A percentile compares a stretch with the other conserved stretches of the same genome.
These are phyloP conservation scores for Coelopa pilipes DNA, from an alignment of 2,888 invertebrate genomes.

Conservation along the genomic window DNA sequence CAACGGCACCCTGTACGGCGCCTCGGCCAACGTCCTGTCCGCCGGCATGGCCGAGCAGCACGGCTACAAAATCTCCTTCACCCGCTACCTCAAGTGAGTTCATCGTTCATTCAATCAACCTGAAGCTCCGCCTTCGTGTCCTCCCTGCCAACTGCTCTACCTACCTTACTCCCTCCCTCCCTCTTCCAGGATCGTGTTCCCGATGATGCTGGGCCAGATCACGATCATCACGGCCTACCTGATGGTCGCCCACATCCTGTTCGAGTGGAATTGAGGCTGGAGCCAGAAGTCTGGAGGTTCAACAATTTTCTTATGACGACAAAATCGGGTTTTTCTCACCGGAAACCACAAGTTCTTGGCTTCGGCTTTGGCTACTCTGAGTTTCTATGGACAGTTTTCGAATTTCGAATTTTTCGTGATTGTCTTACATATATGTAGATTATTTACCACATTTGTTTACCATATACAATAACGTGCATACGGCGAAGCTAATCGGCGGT, in stretches of 20 bases:
- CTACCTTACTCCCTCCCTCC: neutral
- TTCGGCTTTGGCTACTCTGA: too few species aligned
- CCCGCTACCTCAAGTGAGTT: constrained; percentile 81
- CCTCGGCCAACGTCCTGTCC: constrained; percentile 90
- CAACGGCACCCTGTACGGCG: constrained; percentile 90
- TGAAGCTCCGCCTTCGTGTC: too few species aligned
- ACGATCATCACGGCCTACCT: constrained; percentile 76
- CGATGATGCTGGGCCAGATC: constrained; percentile 81
- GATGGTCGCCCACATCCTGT: constrained; percentile 75
- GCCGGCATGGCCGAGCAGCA: constrained; percentile 93
- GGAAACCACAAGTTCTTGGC: neutral
- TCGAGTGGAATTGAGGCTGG: constrained; percentile 61
- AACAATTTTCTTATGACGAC: neutral
- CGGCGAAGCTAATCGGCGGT: too few species aligned
- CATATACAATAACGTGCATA: too few species aligned
- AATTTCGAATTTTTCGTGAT: too few species aligned
- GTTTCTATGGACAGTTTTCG: too few species aligned
- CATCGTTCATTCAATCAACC: too few species aligned
- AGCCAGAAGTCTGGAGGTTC: neutral
- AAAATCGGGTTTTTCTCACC: neutral
- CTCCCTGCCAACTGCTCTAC: too few species aligned
- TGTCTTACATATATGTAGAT: too few species aligned
- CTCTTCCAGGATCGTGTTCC: constrained; percentile 79
- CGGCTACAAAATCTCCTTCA: constrained; percentile 86
- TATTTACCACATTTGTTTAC: too few species aligned